phyloP scores from a whole-genome alignment of 2,888 invertebrate genomes.

The Hipparchia semele region DNA sequence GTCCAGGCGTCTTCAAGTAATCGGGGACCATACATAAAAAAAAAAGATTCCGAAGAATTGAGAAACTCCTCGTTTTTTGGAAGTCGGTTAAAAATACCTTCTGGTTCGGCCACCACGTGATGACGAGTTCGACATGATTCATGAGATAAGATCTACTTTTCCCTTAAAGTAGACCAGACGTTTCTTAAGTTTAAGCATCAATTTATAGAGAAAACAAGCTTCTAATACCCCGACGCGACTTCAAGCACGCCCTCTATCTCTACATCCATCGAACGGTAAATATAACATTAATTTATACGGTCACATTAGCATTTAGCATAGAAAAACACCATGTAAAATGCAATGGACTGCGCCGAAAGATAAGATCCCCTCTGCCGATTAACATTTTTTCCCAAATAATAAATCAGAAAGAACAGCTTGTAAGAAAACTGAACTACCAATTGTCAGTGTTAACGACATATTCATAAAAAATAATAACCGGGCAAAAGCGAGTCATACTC shows the following conservation, averaged over 20 bases:
- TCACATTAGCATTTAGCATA: slow-evolving; percentile 5
- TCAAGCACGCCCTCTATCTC: not conserved
- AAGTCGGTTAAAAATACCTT: slow-evolving; percentile 10
- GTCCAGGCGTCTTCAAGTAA: no score
- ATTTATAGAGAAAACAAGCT: not conserved
- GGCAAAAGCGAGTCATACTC: no score
- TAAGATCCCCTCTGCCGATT: no score
- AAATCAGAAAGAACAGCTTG: no score
- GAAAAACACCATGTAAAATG: not conserved
- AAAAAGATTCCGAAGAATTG: no score
- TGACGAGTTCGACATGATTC: slow-evolving; percentile 22
- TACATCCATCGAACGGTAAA: slow-evolving; percentile 3
- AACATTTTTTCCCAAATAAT: no score
- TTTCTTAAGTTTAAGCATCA: not conserved
- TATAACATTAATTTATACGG: not conserved
- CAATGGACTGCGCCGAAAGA: no score
- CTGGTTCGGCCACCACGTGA: not conserved
- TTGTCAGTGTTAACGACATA: no score
- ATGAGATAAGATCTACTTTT: slow-evolving; percentile 24
- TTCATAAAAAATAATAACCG: no score
- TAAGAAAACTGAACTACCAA: no score
- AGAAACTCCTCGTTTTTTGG: no score
- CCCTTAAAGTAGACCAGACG: slow-evolving; percentile 23
- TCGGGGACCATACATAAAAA: no score
- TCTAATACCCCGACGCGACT: not conserved